Base-by-base conservation (phyloP, 2,888 invertebrate genomes). In the Pollenia angustigena region DNA sequence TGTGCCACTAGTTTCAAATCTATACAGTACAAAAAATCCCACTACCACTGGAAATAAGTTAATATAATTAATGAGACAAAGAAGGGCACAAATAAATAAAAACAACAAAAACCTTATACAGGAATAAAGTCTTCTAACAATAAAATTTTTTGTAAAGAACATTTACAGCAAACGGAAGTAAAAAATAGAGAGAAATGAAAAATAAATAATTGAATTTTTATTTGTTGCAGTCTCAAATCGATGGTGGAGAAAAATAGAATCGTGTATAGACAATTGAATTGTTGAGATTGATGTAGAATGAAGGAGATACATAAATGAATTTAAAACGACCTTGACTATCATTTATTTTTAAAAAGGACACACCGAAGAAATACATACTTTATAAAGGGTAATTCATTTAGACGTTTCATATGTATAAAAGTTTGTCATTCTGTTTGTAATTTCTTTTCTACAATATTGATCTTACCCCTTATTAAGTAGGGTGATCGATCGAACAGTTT, bases 161-260 rank as follows among this genome's bases (percentile, higher is more conserved):
- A 40, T 60, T 48, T 23, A 48, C n/a, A 46, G 23, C 10, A n/a
- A 74, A 60, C 48, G 60, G 60, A 56, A 46, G 48, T 46, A 54
- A 58, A 16, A 56, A 58, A 1, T 42, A 32, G 44, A 75, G 14
- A 50, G 46, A 54, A 42, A 54, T 32, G 32, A 11, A 74, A 60
- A 75, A 74, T 60, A 74, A 74, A 50, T 62, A 75, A 60, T 75
- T 48, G 60, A 62, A 16, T 60, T 75, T 62, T 62, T 32, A 32
- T 32, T 32, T 32, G 32, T 32, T 32, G 32, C 32, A 32, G 32
- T 32, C 32, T 32, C 23, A 11, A 56, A 23, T 56, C 56, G 12
- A 56, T 56, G 16, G 18, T 58, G 11, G 52, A 60, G 14, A 40
- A 6, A 46, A 46, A 42, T 50, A 58, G 58, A 56, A 32, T 6